Base-by-base conservation (phyloP, 2,888 invertebrate genomes). In the Poecilobothrus nobilitatus region DNA sequence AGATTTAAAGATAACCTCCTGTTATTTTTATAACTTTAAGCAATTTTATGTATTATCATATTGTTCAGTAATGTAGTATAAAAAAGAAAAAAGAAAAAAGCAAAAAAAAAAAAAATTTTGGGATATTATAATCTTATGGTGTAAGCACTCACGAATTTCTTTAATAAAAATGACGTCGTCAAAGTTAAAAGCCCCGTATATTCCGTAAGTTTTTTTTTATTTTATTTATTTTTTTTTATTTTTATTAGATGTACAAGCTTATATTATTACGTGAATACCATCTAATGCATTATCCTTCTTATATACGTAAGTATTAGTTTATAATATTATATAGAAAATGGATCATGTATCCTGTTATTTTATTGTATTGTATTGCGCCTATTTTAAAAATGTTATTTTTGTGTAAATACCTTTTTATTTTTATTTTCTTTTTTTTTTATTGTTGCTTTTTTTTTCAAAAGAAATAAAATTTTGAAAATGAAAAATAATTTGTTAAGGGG, bases 161-260 rank as follows among this genome's bases (percentile, higher is more conserved):
- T 53, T 53, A 53, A 53, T n/a, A 53, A 53, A 53, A 18, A 53
- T 53, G 53, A 53, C 53, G 53, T 53, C 53, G 53, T 53, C 18
- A 53, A 53, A 18, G 5, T 53, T 53, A 53, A 53, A 53, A 53
- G 53, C 53, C 15, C n/a, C 18, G n/a, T 53, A n/a, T 27, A 27
- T 37, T 44, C 10, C 44, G 44, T 3, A 3, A 44, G 6, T 44
- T 10, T 44, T 15, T 44, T 44, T 44, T 44, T 44, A 44, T 44
- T 44, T 44, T 44, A n/a, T n/a, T n/a, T n/a, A n/a, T n/a, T n/a
- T n/a, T n/a, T n/a, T n/a, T n/a, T n/a, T n/a, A n/a, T n/a, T n/a
- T n/a, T n/a, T 41, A 12, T 53, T 18, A 2, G 1, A 53, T 18
- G 15, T 53, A 53, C 15, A 53, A 15, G n/a, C 53, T 6, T 53